Evolutionary conservation across 1,140 invertebrate genomes (phyloP), one percentile per base, ranked within the genome.

Genomic region (Nephila pilipes): DNA sequence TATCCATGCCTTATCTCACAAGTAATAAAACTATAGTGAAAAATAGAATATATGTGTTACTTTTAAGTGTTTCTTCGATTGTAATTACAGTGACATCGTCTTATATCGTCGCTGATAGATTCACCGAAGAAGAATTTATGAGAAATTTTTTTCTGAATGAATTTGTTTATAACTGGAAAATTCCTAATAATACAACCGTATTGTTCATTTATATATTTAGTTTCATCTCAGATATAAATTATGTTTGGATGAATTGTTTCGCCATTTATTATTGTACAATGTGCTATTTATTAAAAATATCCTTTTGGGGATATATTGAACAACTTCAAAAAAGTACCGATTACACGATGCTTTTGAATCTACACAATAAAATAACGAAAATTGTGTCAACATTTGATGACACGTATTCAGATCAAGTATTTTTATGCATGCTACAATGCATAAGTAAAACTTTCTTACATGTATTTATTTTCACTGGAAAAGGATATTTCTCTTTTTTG

Each of bases 191-290:
- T 38, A 6, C 6, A 38, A 38, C 38, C 2, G 6, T 3, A 2
- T 38, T 6, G 38, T 38, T 38, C 38, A 38, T 3, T 3, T 3
- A 38, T 38, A 38, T 6, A n/a, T 6, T 38, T 38, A 3, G 38
- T 14, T 65, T 65, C 16, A 65, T n/a, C 8, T 14, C 22, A 1
- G 18, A 65, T 6, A 65, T 65, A 12, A 65, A 65, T 65, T 65
- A 65, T 29, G 12, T 65, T 18, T 65, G 63, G 63, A 65, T 65
- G 63, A 65, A 65, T 18, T 65, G 63, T 65, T 63, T 65, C 63
- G 18, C 25, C 63, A 65, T 65, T 65, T 65, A 65, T 29, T 65
- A 65, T 18, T 18, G 63, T 29, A 65, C 18, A 22, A 65, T n/a
- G 22, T 65, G 18, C 2, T 65, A 29, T 22, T 16, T 65, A 29